Conservation (phyloP, 2,113 vertebrate genomes). For the Menura novaehollandiae region DNA sequence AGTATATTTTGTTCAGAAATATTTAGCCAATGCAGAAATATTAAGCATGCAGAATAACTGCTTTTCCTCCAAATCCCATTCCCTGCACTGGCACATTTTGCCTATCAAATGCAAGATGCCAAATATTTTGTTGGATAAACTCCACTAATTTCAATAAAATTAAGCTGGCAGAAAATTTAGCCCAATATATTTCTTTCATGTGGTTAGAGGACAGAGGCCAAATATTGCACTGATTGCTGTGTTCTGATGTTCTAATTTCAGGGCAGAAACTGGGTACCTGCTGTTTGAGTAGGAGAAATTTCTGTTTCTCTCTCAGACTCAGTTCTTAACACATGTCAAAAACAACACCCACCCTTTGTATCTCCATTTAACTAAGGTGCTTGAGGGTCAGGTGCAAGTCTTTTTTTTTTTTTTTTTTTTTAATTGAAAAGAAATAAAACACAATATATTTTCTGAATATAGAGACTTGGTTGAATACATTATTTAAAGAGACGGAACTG, state of each 20-base stretch:
- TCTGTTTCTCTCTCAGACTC: neutral
- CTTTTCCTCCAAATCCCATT: neutral
- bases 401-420: neutral
- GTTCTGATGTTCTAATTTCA: slow-evolving; percentile 49
- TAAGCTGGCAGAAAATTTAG: slow-evolving; percentile 39
- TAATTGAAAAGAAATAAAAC: neutral
- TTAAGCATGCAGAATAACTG: neutral
- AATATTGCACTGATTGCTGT: slow-evolving; percentile 14
- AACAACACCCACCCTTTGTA: neutral
- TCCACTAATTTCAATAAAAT: slow-evolving; percentile 63
- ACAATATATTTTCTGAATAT: neutral
- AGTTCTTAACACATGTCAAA: neutral
- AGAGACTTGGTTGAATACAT: neutral
- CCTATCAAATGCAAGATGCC: slow-evolving; percentile 3
- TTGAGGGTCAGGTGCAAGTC: neutral
- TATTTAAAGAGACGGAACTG: neutral
- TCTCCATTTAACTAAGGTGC: neutral
- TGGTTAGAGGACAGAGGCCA: slow-evolving; percentile 19
- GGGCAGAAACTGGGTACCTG: neutral
- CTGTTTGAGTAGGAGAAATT: slow-evolving; percentile 2
- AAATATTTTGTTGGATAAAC: slow-evolving; percentile 44
- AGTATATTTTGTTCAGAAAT: slow-evolving; percentile 67
- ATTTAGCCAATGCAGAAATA: slow-evolving; percentile 44
- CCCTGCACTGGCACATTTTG: slow-evolving; percentile 23
- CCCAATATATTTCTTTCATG: slow-evolving; percentile 42